phyloP scores from a whole-genome alignment of 1,140 invertebrate species.

The Leptestheria dahalacensis region DNA sequence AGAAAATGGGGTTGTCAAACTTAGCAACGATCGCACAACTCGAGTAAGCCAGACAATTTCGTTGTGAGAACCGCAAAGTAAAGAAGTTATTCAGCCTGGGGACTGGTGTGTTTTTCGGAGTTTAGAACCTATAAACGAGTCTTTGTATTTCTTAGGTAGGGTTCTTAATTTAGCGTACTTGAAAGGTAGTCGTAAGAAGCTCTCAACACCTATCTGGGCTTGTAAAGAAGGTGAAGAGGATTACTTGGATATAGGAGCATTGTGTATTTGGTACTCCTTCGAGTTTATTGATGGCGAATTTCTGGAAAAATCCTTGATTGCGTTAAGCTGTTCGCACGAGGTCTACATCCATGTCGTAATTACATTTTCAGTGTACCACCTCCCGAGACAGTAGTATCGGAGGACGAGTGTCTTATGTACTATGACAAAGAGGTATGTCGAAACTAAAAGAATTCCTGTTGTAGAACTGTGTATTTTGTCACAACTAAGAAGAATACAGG shows the following conservation, averaged over 20 bases:
- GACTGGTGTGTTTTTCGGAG: neutral
- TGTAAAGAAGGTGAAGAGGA: neutral
- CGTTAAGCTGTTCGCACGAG: neutral
- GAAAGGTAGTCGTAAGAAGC: neutral
- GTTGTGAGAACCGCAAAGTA: neutral
- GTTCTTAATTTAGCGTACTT: neutral
- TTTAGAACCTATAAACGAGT: neutral
- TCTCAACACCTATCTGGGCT: neutral
- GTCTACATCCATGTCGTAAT: neutral
- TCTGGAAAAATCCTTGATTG: neutral
- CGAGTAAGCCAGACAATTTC: neutral
- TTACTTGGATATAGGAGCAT: neutral
- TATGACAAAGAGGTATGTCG: neutral
- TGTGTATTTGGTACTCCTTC: neutral
- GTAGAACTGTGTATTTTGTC: neutral
- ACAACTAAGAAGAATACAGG: too few relatives aligned
- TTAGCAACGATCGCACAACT: constrained; percentile 2
- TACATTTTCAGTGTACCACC: constrained; percentile 1
- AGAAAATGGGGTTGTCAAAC: neutral
- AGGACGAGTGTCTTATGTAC: neutral
- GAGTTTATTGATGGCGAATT: neutral
- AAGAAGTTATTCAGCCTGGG: neutral
- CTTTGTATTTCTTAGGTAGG: neutral
- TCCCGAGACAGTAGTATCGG: too few relatives aligned
- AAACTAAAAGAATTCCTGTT: constrained; percentile 1